Conservation (phyloP, 37 sponge, comb jelly and placozoan species). For the Ephydatia muelleri region DNA sequence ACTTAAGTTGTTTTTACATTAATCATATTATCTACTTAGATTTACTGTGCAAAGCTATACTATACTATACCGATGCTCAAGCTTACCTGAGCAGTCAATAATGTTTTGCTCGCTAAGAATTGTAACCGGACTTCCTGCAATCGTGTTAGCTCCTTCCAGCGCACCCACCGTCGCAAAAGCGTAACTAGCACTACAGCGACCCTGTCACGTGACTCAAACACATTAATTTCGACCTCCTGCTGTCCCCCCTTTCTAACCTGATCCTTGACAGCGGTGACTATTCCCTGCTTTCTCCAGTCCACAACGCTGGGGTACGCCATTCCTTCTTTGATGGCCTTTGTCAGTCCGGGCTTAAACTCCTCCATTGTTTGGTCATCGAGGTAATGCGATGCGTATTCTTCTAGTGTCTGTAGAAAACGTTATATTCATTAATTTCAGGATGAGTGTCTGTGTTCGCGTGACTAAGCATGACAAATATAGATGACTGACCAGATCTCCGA, state of each 20-base stretch:
- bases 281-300: conserved; percentile 86
- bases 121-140: conserved; percentile 46
- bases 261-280: conserved; percentile 66
- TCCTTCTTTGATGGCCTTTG: not conserved
- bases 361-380: conserved; percentile 12
- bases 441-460: not conserved
- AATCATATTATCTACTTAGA: too few species aligned
- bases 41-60: too few species aligned
- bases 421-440: not conserved
- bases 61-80: too few species aligned
- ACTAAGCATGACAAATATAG: not conserved
- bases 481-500: conserved; percentile 68
- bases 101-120: conserved; percentile 72
- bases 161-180: conserved; percentile 88
- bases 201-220: conserved; percentile 20
- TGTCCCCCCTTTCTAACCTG: conserved; percentile 58
- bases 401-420: conserved; percentile 18
- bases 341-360: not conserved
- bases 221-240: too few species aligned
- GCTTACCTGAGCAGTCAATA: conserved; percentile 66
- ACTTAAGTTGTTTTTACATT: too few species aligned
- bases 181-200: conserved; percentile 92
- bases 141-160: conserved; percentile 75
- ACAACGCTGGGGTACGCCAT: conserved; percentile 36
- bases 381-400: conserved; percentile 25